Conservation (phyloP, 2,113 vertebrate species). For the Zingel zingel region DNA sequence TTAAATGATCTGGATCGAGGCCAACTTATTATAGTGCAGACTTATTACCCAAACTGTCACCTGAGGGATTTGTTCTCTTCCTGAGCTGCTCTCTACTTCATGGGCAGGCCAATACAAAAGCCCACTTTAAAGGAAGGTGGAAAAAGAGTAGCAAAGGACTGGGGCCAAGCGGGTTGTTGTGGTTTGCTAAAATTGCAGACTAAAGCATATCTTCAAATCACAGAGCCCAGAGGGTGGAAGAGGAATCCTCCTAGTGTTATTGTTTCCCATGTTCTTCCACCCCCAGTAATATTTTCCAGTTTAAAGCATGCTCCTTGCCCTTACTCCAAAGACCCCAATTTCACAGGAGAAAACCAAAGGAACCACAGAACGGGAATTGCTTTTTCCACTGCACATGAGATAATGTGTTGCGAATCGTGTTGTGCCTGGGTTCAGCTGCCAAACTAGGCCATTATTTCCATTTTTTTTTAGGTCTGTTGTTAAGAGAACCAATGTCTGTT, state of each 20-base stretch:
- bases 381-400: conserved; percentile 75
- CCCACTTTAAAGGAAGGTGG: conserved; percentile 58
- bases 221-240: conserved; percentile 72
- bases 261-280: conserved; percentile 83
- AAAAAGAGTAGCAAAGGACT: conserved; percentile 65
- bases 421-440: conserved; percentile 30
- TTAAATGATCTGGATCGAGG: conserved; percentile 42
- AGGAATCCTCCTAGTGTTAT: conserved; percentile 76
- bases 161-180: conserved; percentile 65
- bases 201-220: conserved; percentile 71
- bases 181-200: conserved; percentile 72
- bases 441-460: conserved; percentile 31
- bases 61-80: conserved; percentile 46
- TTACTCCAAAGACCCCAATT: conserved; percentile 63
- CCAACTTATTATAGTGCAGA: conserved; percentile 3
- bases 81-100: conserved; percentile 29
- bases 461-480: conserved; percentile 26
- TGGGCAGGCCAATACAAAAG: conserved; percentile 44
- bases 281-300: conserved; percentile 79
- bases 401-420: conserved; percentile 41
- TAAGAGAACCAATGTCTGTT: conserved; percentile 2
- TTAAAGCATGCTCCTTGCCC: conserved; percentile 65
- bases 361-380: conserved; percentile 56
- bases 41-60: conserved; percentile 19
- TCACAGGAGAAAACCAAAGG: conserved; percentile 71